Conservation (phyloP, 2,888 invertebrate genomes). For the Aleiodes leptofemur region DNA sequence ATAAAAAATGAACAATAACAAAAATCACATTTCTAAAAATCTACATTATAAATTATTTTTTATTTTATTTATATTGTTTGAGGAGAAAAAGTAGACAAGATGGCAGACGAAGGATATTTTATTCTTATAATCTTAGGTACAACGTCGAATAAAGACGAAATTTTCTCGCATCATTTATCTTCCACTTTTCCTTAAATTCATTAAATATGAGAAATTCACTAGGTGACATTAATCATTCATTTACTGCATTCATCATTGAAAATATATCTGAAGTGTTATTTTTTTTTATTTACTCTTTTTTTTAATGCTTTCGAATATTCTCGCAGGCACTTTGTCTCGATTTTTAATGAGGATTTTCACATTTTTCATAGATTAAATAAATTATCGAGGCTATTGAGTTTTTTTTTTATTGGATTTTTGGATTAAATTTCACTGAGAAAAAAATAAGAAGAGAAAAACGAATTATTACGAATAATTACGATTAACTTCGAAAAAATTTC, state of each 20-base stretch:
- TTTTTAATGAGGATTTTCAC: slow-evolving; percentile 43
- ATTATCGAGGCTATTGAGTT: too few species aligned
- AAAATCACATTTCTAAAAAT: too few species aligned
- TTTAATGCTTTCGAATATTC: slow-evolving; percentile 62
- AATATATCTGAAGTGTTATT: slow-evolving; percentile 64
- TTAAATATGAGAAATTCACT: slow-evolving; percentile 56
- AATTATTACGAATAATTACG: slow-evolving; percentile 38
- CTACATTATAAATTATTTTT: too few species aligned
- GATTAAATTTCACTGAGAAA: slow-evolving; percentile 37
- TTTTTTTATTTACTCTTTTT: slow-evolving; percentile 57
- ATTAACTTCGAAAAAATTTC: slow-evolving; percentile 16
- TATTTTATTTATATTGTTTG: background rate
- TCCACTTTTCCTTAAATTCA: slow-evolving; percentile 38
- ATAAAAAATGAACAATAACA: too few species aligned
- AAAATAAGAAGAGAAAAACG: slow-evolving; percentile 41
- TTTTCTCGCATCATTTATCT: slow-evolving; percentile 36
- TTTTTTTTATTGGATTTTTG: too few species aligned
- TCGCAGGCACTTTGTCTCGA: slow-evolving; percentile 72
- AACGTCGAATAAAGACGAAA: slow-evolving; percentile 64
- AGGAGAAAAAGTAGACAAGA: slow-evolving; percentile 11
- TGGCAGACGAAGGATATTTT: slow-evolving; percentile 69
- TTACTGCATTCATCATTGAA: slow-evolving; percentile 68
- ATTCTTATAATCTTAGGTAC: slow-evolving; percentile 67
- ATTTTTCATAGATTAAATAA: too few species aligned
- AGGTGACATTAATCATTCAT: slow-evolving; percentile 62